A percentile compares a stretch with the other conserved stretches of the same genome.
Conservation (phyloP, 1,140 invertebrate species). For the Piezodorus guildinii region DNA sequence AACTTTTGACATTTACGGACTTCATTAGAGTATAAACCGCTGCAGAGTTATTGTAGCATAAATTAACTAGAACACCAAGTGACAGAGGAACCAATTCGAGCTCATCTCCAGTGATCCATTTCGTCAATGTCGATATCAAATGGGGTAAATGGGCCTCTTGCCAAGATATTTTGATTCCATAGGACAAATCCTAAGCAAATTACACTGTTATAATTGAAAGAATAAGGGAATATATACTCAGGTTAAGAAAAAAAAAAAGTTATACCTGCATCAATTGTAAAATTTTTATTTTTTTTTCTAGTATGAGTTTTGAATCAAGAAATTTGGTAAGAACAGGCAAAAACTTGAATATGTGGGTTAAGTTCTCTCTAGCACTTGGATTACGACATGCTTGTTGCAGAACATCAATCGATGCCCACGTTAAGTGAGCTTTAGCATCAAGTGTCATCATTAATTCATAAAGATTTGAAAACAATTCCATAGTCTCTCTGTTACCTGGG, state of each 20-base stretch:
- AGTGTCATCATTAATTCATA: constrained; percentile 35
- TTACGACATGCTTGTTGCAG: constrained; percentile 47
- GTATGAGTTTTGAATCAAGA: constrained; percentile 33
- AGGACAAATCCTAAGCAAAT: constrained; percentile 48
- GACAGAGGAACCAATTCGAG: constrained; percentile 45
- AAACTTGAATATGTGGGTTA: constrained; percentile 57
- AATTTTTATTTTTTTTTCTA: constrained; percentile 3
- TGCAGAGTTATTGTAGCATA: constrained; percentile 56
- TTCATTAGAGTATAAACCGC: constrained; percentile 51
- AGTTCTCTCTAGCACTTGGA: constrained; percentile 41
- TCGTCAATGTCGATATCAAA: constrained; percentile 46
- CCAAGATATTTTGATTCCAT: constrained; percentile 56
- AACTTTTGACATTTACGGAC: constrained; percentile 48
- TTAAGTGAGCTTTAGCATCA: constrained; percentile 32
- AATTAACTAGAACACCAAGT: constrained; percentile 54
- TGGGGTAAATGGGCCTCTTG: constrained; percentile 51
- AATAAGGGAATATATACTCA: constrained; percentile 29
- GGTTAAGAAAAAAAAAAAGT: constrained; percentile 17
- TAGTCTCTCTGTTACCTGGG: constrained; percentile 35
- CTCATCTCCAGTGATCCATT: constrained; percentile 45
- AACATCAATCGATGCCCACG: constrained; percentile 49
- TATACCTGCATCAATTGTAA: constrained; percentile 10
- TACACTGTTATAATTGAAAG: constrained; percentile 31
- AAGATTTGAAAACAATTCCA: constrained; percentile 43
- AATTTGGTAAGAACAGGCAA: constrained; percentile 47